A percentile compares a stretch with the other conserved stretches of the same genome.
Conservation (phyloP, 2,113 vertebrate genomes). For the Tetraodon nigroviridis region DNA sequence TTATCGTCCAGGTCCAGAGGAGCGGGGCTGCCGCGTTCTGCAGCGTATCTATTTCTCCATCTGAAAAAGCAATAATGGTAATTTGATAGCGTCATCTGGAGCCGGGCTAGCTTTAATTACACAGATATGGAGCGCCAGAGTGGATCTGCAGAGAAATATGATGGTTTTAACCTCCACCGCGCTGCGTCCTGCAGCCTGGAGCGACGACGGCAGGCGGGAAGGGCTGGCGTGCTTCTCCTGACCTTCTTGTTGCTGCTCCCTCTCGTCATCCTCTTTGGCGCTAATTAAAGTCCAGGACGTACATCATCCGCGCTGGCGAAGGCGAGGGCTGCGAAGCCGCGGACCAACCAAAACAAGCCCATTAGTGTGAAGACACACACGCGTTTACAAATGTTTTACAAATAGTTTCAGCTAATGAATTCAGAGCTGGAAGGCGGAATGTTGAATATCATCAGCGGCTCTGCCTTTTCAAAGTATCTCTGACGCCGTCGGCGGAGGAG, state of each 20-base stretch:
- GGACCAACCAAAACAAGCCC: too few relatives aligned
- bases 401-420: not conserved
- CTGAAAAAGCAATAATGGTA: conserved; percentile 26
- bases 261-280: too few relatives aligned
- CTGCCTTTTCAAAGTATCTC: too few relatives aligned
- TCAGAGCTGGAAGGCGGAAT: not conserved
- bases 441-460: not conserved
- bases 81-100: conserved; percentile 32
- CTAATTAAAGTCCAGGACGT: too few relatives aligned
- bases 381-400: not conserved
- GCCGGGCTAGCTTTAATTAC: conserved; percentile 40
- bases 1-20: conserved; percentile 2
- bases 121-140: conserved; percentile 17
- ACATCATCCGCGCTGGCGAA: too few relatives aligned
- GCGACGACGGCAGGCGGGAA: not conserved
- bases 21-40: not conserved
- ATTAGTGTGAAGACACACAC: too few relatives aligned
- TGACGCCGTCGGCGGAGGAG: too few relatives aligned
- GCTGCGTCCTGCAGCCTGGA: conserved; percentile 12
- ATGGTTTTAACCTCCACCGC: conserved; percentile 24
- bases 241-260: too few relatives aligned
- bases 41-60: conserved; percentile 15
- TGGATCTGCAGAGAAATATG: conserved; percentile 29
- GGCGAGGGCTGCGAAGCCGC: too few relatives aligned
- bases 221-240: not conserved